Conservation (phyloP, 1,140 invertebrate genomes). For the Drosophila parabipectinata region DNA sequence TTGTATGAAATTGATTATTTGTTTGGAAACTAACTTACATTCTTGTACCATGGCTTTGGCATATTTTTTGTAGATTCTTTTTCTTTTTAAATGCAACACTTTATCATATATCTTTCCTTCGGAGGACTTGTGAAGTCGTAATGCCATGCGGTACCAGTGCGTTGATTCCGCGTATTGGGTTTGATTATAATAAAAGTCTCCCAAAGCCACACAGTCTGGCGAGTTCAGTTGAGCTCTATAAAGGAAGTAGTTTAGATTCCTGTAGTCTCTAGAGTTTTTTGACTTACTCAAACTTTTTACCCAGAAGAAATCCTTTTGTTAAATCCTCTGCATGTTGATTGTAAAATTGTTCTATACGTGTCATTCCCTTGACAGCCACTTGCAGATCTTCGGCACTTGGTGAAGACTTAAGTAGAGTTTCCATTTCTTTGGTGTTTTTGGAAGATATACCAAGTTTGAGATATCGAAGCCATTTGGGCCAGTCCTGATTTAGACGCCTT, state of each 20-base stretch:
- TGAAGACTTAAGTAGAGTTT: not conserved
- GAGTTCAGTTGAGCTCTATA: constrained; percentile 30
- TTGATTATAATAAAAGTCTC: constrained; percentile 29
- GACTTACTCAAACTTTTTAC: constrained; percentile 34
- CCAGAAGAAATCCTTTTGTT: constrained; percentile 38
- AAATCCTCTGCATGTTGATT: constrained; percentile 51
- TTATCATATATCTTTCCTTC: constrained; percentile 23
- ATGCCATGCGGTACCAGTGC: constrained; percentile 52
- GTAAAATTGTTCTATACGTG: constrained; percentile 47
- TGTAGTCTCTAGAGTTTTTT: not conserved
- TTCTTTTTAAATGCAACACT: constrained; percentile 35
- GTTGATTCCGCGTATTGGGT: constrained; percentile 18
- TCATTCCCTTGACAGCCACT: constrained; percentile 26
- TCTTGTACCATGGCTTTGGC: constrained; percentile 35
- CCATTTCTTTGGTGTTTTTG: constrained; percentile 14
- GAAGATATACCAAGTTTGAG: constrained; percentile 8
- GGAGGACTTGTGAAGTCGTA: constrained; percentile 23
- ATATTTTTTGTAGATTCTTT: constrained; percentile 35
- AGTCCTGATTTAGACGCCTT: constrained; percentile 50
- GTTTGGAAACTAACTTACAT: constrained; percentile 20
- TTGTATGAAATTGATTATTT: not conserved
- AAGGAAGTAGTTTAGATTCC: not conserved
- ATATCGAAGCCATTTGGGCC: constrained; percentile 56
- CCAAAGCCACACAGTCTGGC: constrained; percentile 38
- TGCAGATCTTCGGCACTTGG: constrained; percentile 27